Conservation (phyloP, 2,797 vertebrate species). For the Trachops cirrhosus region DNA sequence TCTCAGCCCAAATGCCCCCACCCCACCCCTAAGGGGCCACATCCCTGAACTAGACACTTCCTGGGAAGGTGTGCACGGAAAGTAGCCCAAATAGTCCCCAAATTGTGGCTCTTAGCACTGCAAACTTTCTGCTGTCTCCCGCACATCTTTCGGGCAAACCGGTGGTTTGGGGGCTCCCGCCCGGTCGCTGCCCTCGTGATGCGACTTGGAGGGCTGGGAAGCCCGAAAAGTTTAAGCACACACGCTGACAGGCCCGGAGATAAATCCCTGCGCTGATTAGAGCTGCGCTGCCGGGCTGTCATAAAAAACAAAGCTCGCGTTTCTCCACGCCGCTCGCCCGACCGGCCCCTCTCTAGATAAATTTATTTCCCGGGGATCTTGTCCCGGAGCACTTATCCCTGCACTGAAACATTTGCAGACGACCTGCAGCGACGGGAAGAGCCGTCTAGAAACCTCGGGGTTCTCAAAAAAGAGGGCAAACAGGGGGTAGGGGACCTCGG, state of each 20-base stretch:
- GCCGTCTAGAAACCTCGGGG: slow-evolving; percentile 8
- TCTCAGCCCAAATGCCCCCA: not conserved
- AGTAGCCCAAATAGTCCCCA: not conserved
- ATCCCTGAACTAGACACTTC: not conserved
- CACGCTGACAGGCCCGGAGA: slow-evolving; percentile 80
- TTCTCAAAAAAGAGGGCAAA: not conserved
- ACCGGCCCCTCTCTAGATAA: slow-evolving; percentile 53
- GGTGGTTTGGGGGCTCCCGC: slow-evolving; percentile 4
- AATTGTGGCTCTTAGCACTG: slow-evolving; percentile 56
- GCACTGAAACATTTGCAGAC: slow-evolving; percentile 25
- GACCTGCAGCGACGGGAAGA: not conserved
- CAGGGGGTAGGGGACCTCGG: not conserved
- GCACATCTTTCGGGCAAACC: slow-evolving; percentile 49
- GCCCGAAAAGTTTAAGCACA: slow-evolving; percentile 69
- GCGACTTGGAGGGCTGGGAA: slow-evolving; percentile 66
- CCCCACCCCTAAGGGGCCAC: not conserved
- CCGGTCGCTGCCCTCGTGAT: slow-evolving; percentile 23
- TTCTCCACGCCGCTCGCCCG: slow-evolving; percentile 64
- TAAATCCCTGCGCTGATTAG: slow-evolving; percentile 81
- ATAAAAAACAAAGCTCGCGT: slow-evolving; percentile 79
- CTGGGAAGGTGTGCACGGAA: not conserved
- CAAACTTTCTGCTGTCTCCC: slow-evolving; percentile 15
- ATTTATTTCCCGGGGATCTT: slow-evolving; percentile 65
- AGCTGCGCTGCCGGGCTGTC: slow-evolving; percentile 77
- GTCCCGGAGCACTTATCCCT: slow-evolving; percentile 51